Evolutionary conservation across 2,888 invertebrate species (phyloP).

Genomic region (Andrena minutula): DNA sequence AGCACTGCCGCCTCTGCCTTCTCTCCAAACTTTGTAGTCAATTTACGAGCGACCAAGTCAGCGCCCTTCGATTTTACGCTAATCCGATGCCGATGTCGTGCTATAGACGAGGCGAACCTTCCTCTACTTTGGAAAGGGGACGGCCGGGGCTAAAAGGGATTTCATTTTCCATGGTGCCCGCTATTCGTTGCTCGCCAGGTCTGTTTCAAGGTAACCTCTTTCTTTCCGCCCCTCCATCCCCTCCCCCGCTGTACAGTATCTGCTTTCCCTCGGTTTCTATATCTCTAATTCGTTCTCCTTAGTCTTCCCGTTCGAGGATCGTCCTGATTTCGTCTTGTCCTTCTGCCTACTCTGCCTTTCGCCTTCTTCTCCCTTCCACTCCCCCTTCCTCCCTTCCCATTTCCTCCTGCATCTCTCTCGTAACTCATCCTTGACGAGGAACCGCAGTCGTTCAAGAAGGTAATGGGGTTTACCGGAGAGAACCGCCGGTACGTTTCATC

Average conservation of each 20-base stretch:
- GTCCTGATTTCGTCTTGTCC: constrained; percentile 11
- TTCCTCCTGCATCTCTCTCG: constrained; percentile 53
- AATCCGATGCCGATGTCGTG: constrained; percentile 79
- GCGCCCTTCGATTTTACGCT: constrained; percentile 81
- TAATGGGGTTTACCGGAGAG: constrained; percentile 72
- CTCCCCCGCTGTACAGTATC: constrained; percentile 1
- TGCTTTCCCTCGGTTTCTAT: constrained; percentile 16
- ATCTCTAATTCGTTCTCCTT: constrained; percentile 26
- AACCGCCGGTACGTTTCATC: constrained; percentile 69
- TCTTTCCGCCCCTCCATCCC: constrained; percentile 27
- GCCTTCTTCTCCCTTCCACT: constrained; percentile 5
- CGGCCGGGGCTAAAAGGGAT: constrained; percentile 66
- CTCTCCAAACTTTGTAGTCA: constrained; percentile 80
- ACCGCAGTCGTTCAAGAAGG: constrained; percentile 68
- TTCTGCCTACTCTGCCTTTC: neutral
- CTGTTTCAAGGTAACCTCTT: constrained; percentile 67
- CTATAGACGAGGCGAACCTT: constrained; percentile 71
- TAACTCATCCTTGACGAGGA: constrained; percentile 71
- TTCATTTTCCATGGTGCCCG: constrained; percentile 70
- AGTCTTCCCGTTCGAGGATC: constrained; percentile 21
- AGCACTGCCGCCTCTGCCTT: constrained; percentile 58
- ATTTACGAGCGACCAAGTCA: constrained; percentile 82
- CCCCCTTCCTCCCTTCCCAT: neutral
- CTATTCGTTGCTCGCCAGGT: constrained; percentile 58
- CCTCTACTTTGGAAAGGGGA: constrained; percentile 49